Percentiles rank a stretch among this genome's conserved stretches.
phyloP scores from a whole-genome alignment of 2,888 invertebrate genomes.

The Colostygia pectinataria region DNA sequence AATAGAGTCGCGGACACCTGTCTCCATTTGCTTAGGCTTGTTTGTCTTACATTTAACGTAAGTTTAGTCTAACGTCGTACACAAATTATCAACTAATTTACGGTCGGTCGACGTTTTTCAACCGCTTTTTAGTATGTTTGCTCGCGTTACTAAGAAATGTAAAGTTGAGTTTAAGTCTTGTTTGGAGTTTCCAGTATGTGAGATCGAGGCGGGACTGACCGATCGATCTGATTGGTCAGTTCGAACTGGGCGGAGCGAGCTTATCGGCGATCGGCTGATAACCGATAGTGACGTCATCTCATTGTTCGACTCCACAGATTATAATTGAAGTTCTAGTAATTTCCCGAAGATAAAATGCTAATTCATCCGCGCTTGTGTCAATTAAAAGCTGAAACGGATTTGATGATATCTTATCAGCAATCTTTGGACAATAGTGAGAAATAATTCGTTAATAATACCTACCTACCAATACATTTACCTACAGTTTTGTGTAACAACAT shows the following conservation, averaged over 20 bases:
- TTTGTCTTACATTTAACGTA: constrained; percentile 78
- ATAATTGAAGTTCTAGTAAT: constrained; percentile 19
- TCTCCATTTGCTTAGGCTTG: constrained; percentile 79
- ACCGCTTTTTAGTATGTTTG: constrained; percentile 31
- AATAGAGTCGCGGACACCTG: constrained; percentile 77
- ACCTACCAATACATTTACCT: background rate
- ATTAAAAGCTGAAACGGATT: constrained; percentile 19
- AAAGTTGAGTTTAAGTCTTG: constrained; percentile 16
- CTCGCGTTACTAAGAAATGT: constrained; percentile 34
- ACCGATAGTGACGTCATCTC: constrained; percentile 49
- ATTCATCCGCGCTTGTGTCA: constrained; percentile 16
- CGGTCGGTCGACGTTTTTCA: constrained; percentile 62
- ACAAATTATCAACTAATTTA: constrained; percentile 82
- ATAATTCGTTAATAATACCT: background rate
- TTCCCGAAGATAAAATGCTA: constrained; percentile 26
- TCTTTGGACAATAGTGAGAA: constrained; percentile 21
- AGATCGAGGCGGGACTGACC: constrained; percentile 56
- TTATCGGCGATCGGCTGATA: constrained; percentile 59
- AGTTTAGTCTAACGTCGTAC: constrained; percentile 73
- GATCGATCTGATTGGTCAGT: constrained; percentile 74
- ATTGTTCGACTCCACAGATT: constrained; percentile 32
- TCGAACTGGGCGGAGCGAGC: constrained; percentile 62
- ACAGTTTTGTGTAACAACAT: background rate
- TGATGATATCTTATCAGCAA: constrained; percentile 17
- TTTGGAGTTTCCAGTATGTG: constrained; percentile 23